Conservation (phyloP, 2,888 invertebrate genomes). For the Fragum whitleyi region DNA sequence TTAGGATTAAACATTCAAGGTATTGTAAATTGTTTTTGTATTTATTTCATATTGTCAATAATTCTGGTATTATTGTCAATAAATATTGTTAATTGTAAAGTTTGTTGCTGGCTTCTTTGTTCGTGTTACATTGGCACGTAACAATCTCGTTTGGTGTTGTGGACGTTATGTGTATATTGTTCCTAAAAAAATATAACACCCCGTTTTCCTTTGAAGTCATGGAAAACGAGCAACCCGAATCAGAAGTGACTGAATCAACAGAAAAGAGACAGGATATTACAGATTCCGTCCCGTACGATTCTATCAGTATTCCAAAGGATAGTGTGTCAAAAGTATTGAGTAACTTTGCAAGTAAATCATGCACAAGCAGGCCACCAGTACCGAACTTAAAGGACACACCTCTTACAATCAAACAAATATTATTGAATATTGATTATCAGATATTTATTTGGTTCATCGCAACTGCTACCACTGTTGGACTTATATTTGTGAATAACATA, state of each 20-base stretch:
- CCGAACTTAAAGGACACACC: conserved; percentile 20
- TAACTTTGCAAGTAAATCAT: neutral
- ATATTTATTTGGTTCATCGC: conserved; percentile 63
- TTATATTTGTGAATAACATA: conserved; percentile 62
- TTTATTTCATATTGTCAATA: too few species aligned
- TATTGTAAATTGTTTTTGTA: too few species aligned
- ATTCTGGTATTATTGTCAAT: too few species aligned
- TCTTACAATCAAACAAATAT: conserved; percentile 45
- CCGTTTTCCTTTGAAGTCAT: neutral
- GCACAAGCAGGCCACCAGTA: neutral
- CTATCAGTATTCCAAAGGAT: conserved; percentile 3
- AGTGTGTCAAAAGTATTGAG: neutral
- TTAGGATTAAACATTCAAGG: too few species aligned
- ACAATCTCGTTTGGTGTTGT: conserved; percentile 47
- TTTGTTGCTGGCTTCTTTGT: too few species aligned
- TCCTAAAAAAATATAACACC: conserved; percentile 42
- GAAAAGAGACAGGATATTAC: conserved; percentile 23
- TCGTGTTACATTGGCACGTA: too few species aligned
- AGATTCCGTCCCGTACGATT: conserved; percentile 21
- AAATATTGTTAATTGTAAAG: too few species aligned
- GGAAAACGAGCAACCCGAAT: conserved; percentile 4
- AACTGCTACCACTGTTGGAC: conserved; percentile 64
- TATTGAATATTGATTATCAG: conserved; percentile 57
- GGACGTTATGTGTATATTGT: conserved; percentile 53
- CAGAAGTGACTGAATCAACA: neutral